Base-by-base conservation (phyloP, 2,797 vertebrate species). In the Arctocebus calabarensis region DNA sequence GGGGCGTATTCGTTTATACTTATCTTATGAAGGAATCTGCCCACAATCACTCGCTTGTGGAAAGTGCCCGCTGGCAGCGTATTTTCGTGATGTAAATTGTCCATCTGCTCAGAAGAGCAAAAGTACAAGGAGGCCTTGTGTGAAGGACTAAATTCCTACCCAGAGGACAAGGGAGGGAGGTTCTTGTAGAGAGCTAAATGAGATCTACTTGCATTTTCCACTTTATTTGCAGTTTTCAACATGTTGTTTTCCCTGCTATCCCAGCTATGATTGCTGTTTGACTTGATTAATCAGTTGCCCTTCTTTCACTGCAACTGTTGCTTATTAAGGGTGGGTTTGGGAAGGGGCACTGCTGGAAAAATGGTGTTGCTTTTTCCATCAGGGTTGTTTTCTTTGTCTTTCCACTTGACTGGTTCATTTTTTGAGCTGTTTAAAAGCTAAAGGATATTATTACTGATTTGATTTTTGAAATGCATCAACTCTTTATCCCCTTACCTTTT, bases 111-210 rank as follows among this genome's bases (percentile, higher is more conserved):
- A 88, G 95, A 98, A 92, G 92, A 91, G 85, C 93, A 81, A 84
- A 87, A 96, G 85, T 70, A 98, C 98, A 98, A 98, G 98, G 97
- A 97, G 85, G 85, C 93, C 97, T 98, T 98, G 98, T 98, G 91
- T 96, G 64, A 61, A 78, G 86, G 71, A 48, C 94, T 0, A 1
- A 98, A 97, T 98, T 98, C 95, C 94, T 84, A 66, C 96, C 97
- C 93, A 92, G 74, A 78, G 97, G 95, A 91, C 37, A 97, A 97
- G 97, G 81, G 94, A 84, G 96, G 97, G 94, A 96, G 91, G 93
- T 89, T 91, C 96, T 96, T n/a, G 0, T 96, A 8, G 95, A 95
- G 93, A 91, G 96, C 89, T 97, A 88, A 98, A 95, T 95, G 96
- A 87, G 85, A 29, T 88, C 96, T 88, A 57, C 86, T 94, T 10